Percentiles rank a stretch among this genome's conserved stretches.
phyloP scores from a whole-genome alignment of 2,888 invertebrate species.

The Troides oblongomaculatus region DNA sequence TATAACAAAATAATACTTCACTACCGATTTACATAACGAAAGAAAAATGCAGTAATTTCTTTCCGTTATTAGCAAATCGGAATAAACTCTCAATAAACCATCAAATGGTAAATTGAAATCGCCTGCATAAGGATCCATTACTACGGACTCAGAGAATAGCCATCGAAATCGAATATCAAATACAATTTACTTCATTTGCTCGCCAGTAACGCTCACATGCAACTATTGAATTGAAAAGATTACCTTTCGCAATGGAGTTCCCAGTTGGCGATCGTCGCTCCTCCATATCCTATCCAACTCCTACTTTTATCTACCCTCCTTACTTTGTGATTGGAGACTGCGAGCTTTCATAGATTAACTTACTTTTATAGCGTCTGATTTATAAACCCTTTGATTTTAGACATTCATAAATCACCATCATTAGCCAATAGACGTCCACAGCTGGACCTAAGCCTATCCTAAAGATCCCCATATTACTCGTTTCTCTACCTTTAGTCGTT shows the following conservation, averaged over 20 bases:
- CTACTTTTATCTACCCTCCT: constrained; percentile 28
- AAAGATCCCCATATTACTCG: no score
- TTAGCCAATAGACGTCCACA: no score
- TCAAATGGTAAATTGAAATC: neutral
- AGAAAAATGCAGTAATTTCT: no score
- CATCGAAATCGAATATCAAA: constrained; percentile 71
- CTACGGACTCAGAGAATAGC: constrained; percentile 62
- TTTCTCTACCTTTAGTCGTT: no score
- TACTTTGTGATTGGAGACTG: constrained; percentile 18
- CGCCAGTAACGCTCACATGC: constrained; percentile 70
- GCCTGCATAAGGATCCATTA: constrained; percentile 57
- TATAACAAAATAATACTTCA: no score
- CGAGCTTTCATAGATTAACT: constrained; percentile 1
- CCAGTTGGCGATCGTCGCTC: constrained; percentile 32
- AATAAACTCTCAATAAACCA: no score
- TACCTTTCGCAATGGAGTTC: constrained; percentile 61
- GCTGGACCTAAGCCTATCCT: no score
- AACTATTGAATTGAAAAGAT: constrained; percentile 70
- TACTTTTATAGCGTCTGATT: no score
- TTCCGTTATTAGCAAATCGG: no score
- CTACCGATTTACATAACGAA: no score
- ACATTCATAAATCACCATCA: no score
- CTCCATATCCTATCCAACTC: constrained; percentile 30
- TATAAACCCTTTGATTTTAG: no score
- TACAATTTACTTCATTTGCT: constrained; percentile 76